Base-by-base conservation (phyloP, 2,888 invertebrate genomes). In the Callinectes sapidus region DNA sequence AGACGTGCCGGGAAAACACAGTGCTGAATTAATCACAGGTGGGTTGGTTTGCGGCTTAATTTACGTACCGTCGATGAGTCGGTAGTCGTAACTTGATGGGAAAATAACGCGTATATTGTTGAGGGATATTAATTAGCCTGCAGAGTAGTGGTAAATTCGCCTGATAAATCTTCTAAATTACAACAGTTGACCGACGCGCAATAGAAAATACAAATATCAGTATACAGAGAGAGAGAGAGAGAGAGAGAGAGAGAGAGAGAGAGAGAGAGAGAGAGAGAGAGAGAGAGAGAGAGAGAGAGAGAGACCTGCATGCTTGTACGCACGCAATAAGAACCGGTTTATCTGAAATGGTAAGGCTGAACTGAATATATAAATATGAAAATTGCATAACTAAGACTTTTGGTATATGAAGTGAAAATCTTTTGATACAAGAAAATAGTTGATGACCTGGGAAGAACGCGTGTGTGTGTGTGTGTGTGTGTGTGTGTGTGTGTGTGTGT, bases 171-270 rank as follows among this genome's bases (percentile, higher is more conserved):
- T 61, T 71, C n/a, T 71, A 28, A 71, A 71, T 71, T 71, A 28
- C 71, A 71, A 28, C n/a, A 71, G 71, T 28, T 71, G 28, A 8
- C 71, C 10, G 71, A n/a, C 71, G 71, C 71, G 71, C 28, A 28
- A 28, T 71, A 71, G 71, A 71, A 71, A 71, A 71, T 71, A 28
- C 23, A 71, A 28, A 71, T 28, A 71, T 13, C 71, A 71, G 71
- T 28, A 28, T 6, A 71, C 1, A 71, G 10, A 71, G n/a, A 71
- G 71, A 71, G 71, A 61, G 61, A 61, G 61, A 61, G 61, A 61
- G 61, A 61, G 61, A 61, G 61, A 61, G 61, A 61, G 61, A 61
- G 61, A 61, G 61, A 61, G 61, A 61, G 61, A 61, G 61, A 61
- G 61, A 61, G 18, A 61, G 61, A 61, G 18, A 61, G 18, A 71